These are phyloP conservation scores for Leptodactylus fuscus DNA, from an alignment of 2,113 vertebrate species.

Conservation along the genomic window DNA sequence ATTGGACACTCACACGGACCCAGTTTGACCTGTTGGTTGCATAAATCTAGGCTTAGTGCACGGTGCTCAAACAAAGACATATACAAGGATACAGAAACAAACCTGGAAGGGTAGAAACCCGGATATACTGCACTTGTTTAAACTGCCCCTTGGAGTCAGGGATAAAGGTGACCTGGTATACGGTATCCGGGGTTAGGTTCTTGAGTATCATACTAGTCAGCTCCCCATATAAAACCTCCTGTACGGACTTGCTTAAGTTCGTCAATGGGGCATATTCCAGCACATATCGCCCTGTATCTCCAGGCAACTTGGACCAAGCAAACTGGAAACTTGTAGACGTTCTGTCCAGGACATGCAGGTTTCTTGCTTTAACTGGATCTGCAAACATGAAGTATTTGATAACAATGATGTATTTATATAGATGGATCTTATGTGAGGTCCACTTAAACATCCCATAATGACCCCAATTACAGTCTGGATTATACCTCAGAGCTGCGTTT, in stretches of 20 bases:
- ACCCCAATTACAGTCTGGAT: no score
- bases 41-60: no score
- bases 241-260: background rate
- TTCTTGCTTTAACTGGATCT: conserved; percentile 11
- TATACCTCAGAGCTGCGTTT: no score
- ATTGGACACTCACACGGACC: no score
- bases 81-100: no score
- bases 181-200: background rate
- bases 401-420: background rate
- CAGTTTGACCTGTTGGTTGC: no score
- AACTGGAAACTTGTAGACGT: background rate
- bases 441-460: no score
- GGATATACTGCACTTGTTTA: background rate
- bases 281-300: background rate
- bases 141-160: background rate
- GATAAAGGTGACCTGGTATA: background rate
- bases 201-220: background rate
- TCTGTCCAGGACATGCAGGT: background rate
- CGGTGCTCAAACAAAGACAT: no score
- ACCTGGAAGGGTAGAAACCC: background rate
- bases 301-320: background rate
- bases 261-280: conserved; percentile 1
- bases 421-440: no score
- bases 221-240: background rate
- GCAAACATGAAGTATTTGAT: background rate